Evolutionary conservation across 1,140 invertebrate genomes (phyloP).

Genomic region (Dendroctonus ponderosae): DNA sequence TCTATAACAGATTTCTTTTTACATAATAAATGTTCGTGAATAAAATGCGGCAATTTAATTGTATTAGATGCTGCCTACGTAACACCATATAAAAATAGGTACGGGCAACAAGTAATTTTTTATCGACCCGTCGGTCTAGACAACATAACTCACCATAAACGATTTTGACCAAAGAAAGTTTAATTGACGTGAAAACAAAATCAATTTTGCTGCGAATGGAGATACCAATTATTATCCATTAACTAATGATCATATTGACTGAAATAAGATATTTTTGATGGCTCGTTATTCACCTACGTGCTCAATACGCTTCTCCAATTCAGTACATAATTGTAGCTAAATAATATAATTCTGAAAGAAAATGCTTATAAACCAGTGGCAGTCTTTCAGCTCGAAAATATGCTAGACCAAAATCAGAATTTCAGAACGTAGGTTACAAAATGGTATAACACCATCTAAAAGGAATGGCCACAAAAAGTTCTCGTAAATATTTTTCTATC

Average conservation of each 20-base stretch:
- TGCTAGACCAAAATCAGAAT: not conserved
- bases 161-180: conserved; percentile 22
- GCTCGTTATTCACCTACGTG: too few relatives aligned
- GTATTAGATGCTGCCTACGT: not conserved
- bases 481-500: conserved; percentile 23
- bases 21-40: not conserved
- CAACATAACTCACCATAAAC: conserved; percentile 19
- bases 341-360: not conserved
- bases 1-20: too few relatives aligned
- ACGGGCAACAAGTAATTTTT: conserved; percentile 8
- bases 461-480: conserved; percentile 2
- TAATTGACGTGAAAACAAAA: conserved; percentile 5
- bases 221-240: too few relatives aligned
- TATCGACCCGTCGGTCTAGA: conserved; percentile 9
- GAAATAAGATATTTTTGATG: too few relatives aligned
- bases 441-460: conserved; percentile 1
- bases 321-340: not conserved
- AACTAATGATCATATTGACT: too few relatives aligned
- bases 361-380: not conserved
- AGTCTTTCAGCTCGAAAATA: not conserved
- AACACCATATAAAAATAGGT: conserved; percentile 4
- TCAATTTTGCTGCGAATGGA: not conserved
- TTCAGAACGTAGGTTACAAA: conserved; percentile 9
- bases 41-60: too few relatives aligned
- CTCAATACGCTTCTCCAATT: too few relatives aligned